These are phyloP conservation scores for Stigmatopora argus DNA, from an alignment of 2,113 vertebrate genomes.

Conservation along the genomic window DNA sequence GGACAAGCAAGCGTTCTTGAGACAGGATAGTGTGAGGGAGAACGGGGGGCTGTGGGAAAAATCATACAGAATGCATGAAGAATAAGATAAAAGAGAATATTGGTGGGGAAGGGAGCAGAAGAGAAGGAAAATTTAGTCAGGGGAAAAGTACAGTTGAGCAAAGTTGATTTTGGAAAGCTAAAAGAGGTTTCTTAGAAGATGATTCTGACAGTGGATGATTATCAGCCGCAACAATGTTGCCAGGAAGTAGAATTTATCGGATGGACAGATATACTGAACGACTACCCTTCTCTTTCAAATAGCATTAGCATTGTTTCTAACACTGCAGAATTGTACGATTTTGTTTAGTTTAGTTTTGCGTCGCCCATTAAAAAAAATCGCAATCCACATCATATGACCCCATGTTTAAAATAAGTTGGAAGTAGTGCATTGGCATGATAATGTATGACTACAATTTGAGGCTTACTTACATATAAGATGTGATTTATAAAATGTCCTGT, in stretches of 20 bases:
- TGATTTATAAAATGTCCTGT: too few relatives aligned
- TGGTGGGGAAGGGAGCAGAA: conserved; percentile 17
- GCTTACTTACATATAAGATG: too few relatives aligned
- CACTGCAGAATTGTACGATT: background rate
- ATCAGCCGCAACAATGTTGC: conserved; percentile 4
- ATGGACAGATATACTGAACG: background rate
- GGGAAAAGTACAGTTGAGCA: conserved; percentile 18
- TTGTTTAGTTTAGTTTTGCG: background rate
- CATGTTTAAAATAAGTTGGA: too few relatives aligned
- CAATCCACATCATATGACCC: too few relatives aligned
- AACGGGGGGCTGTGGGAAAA: background rate
- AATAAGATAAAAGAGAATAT: conserved; percentile 28
- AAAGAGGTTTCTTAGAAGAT: conserved; percentile 3
- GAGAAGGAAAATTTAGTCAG: conserved; percentile 17
- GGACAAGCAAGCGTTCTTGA: background rate
- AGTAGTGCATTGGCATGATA: too few relatives aligned
- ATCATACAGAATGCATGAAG: conserved; percentile 23
- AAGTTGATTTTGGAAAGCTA: conserved; percentile 12
- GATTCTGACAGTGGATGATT: conserved; percentile 1
- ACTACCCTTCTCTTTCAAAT: background rate
- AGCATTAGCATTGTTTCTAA: background rate
- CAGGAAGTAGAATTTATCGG: background rate
- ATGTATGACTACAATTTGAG: too few relatives aligned
- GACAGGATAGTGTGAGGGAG: conserved; percentile 4
- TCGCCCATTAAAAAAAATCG: too few relatives aligned